Evolutionary conservation across 2,797 vertebrate genomes (phyloP).

Genomic region (Anguilla anguilla): DNA sequence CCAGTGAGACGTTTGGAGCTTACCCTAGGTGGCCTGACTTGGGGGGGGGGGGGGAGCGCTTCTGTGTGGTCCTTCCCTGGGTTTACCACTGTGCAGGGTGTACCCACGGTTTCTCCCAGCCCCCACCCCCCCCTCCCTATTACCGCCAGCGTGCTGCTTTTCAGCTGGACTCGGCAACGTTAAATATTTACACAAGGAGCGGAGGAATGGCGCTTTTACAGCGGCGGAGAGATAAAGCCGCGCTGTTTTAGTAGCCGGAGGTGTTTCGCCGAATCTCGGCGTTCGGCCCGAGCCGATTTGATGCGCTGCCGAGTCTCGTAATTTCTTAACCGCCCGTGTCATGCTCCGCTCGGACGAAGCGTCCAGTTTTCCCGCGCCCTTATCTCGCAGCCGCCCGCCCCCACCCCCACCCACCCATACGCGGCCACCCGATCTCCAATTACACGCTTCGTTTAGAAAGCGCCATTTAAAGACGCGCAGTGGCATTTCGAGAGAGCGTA

Average conservation of each 20-base stretch:
- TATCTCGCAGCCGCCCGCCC: not conserved
- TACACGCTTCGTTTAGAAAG: not conserved
- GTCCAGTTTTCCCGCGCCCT: conserved; percentile 16
- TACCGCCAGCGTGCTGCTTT: conserved; percentile 9
- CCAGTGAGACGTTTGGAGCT: conserved; percentile 18
- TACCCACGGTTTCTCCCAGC: conserved; percentile 22
- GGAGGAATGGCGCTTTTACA: conserved; percentile 49
- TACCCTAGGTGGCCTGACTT: conserved; percentile 49
- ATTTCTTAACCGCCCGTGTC: conserved; percentile 32
- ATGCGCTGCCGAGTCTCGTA: conserved; percentile 32
- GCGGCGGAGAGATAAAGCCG: conserved; percentile 26
- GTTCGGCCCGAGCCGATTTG: conserved; percentile 13
- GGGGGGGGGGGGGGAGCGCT: conserved; percentile 26
- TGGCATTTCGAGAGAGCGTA: not conserved
- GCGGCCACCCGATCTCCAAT: not conserved
- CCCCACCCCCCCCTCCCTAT: conserved; percentile 4
- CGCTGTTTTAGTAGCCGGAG: conserved; percentile 43
- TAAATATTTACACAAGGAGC: conserved; percentile 57
- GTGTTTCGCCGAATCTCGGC: conserved; percentile 40
- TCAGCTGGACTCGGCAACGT: conserved; percentile 33
- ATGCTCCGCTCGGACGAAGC: conserved; percentile 27
- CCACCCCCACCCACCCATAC: too few relatives aligned
- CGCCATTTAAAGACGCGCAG: not conserved
- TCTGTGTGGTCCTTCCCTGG: conserved; percentile 45
- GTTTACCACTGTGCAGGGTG: conserved; percentile 35